A percentile compares a stretch with the other conserved stretches of the same genome.
Evolutionary conservation across 2,888 invertebrate genomes (phyloP).

Genomic region (Heteromyza rotundicornis): DNA sequence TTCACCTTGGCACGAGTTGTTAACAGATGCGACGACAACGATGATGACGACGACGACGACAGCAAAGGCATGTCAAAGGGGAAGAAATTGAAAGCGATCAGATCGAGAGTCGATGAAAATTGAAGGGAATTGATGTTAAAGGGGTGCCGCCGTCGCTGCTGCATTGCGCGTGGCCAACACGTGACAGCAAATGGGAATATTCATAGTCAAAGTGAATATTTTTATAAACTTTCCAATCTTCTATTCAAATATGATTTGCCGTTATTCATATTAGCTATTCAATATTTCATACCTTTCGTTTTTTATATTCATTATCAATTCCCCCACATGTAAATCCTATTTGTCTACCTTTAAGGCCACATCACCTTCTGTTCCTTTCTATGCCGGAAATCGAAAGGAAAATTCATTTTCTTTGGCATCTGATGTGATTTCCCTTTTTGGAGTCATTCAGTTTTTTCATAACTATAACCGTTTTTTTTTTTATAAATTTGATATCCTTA

Average conservation of each 20-base stretch:
- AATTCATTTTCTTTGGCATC: slow-evolving; percentile 34
- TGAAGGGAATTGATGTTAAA: background rate
- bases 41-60: background rate
- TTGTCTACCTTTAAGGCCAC: no score
- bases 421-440: slow-evolving; percentile 38
- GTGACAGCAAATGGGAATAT: background rate
- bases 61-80: background rate
- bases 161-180: background rate
- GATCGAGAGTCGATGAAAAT: background rate
- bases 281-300: background rate
- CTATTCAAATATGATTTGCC: no score
- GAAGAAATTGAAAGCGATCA: background rate
- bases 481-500: slow-evolving; percentile 44
- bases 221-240: no score
- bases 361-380: slow-evolving; percentile 27
- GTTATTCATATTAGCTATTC: background rate
- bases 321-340: background rate
- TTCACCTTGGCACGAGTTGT: slow-evolving; percentile 34
- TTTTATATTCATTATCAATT: background rate
- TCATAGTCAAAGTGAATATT: no score
- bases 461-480: slow-evolving; percentile 30
- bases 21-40: background rate
- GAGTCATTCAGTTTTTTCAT: slow-evolving; percentile 8
- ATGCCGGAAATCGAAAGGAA: slow-evolving; percentile 41
- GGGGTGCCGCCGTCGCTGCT: background rate